Conservation (phyloP, 2,797 vertebrate species). For the Phalloptychus januarius region DNA sequence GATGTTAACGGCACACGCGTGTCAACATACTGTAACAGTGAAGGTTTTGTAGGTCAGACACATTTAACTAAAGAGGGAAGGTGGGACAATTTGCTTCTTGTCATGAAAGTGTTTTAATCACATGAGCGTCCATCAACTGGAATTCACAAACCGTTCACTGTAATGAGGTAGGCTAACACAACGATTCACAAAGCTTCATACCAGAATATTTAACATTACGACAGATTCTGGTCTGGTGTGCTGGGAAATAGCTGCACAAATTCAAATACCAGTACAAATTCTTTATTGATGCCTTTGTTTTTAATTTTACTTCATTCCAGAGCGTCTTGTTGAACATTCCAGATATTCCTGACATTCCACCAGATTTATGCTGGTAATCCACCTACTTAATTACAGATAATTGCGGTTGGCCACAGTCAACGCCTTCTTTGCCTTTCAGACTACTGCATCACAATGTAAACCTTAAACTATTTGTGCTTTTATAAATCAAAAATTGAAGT, state of each 20-base stretch:
- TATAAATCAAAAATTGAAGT: slow-evolving; percentile 20
- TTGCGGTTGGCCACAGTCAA: slow-evolving; percentile 34
- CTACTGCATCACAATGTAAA: slow-evolving; percentile 3
- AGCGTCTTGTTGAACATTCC: slow-evolving; percentile 81
- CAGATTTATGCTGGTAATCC: slow-evolving; percentile 52
- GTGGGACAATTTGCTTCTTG: slow-evolving; percentile 53
- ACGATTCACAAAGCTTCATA: not conserved
- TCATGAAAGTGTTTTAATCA: slow-evolving; percentile 32
- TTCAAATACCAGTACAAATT: not conserved
- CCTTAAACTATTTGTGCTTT: slow-evolving; percentile 26
- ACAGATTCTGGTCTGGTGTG: slow-evolving; percentile 4
- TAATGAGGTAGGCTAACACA: not conserved
- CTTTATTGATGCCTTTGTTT: slow-evolving; percentile 42
- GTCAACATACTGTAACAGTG: slow-evolving; percentile 56
- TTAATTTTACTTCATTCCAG: slow-evolving; percentile 44
- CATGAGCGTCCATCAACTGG: slow-evolving; percentile 9
- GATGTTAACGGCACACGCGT: slow-evolving; percentile 54
- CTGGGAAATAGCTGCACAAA: slow-evolving; percentile 41
- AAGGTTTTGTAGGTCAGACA: slow-evolving; percentile 45
- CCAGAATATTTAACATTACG: slow-evolving; percentile 10
- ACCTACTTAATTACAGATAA: slow-evolving; percentile 13
- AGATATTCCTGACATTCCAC: slow-evolving; percentile 82
- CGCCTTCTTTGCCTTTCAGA: slow-evolving; percentile 42
- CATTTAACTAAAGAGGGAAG: slow-evolving; percentile 44
- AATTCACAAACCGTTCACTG: not conserved